phyloP scores from a whole-genome alignment of 2,113 vertebrate genomes.

The Gymnogyps californianus region DNA sequence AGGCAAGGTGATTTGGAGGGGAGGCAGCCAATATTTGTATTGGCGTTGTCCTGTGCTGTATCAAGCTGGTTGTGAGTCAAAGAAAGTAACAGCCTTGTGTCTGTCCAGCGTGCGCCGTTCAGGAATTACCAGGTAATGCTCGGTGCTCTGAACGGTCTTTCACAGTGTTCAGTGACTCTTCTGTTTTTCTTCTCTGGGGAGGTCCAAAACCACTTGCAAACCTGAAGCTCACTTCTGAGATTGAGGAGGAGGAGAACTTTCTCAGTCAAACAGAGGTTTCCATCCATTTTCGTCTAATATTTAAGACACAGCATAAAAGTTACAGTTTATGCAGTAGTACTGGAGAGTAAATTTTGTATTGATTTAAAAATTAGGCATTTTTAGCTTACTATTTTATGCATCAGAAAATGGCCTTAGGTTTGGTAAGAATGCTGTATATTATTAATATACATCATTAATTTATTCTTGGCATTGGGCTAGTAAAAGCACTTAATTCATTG shows the following conservation, averaged over 20 bases:
- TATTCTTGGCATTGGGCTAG: constrained; percentile 15
- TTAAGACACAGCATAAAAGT: constrained; percentile 12
- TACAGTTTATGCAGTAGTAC: not conserved
- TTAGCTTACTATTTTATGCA: constrained; percentile 39
- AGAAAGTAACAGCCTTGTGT: not conserved
- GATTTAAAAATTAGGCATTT: constrained; percentile 16
- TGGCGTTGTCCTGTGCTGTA: not conserved
- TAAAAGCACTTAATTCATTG: constrained; percentile 33
- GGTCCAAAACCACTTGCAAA: not conserved
- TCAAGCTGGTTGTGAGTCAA: not conserved
- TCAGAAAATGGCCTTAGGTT: constrained; percentile 34
- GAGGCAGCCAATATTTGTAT: not conserved
- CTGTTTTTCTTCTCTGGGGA: not conserved
- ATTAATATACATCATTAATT: constrained; percentile 1
- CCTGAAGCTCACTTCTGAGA: not conserved
- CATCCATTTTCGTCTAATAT: not conserved
- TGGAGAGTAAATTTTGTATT: not conserved
- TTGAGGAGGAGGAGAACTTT: not conserved
- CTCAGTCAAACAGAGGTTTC: not conserved
- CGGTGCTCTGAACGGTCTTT: not conserved
- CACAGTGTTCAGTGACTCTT: not conserved
- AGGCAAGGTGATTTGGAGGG: not conserved
- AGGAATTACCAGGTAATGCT: not conserved
- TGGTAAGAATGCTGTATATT: not conserved
- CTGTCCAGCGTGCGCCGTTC: accelerated